Conservation (phyloP, 2,888 invertebrate genomes). For the Lagria hirta region DNA sequence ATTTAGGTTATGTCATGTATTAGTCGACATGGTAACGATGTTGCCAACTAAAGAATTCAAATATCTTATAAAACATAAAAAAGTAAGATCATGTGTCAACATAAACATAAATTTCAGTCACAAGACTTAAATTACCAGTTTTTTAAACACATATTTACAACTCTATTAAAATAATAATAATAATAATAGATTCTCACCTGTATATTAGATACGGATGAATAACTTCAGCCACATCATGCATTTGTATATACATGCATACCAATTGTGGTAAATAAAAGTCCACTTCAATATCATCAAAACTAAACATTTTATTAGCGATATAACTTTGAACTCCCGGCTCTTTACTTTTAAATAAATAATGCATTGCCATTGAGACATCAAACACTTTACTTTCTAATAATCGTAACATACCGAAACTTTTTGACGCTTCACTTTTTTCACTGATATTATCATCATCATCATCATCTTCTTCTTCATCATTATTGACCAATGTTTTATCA, state of each 20-base stretch:
- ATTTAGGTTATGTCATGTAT: too few species aligned
- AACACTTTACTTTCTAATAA: slow-evolving; percentile 97
- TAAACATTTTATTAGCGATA: slow-evolving; percentile 96
- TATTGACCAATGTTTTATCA: slow-evolving; percentile 7
- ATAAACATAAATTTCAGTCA: too few species aligned
- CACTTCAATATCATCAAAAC: slow-evolving; percentile 87
- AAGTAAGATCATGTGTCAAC: too few species aligned
- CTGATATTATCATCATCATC: slow-evolving; percentile 8
- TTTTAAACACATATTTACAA: too few species aligned
- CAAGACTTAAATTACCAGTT: too few species aligned
- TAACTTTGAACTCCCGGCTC: slow-evolving; percentile 97
- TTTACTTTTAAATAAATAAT: slow-evolving; percentile 96
- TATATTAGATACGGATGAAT: slow-evolving; percentile 79
- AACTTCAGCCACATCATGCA: slow-evolving; percentile 95
- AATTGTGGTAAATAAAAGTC: slow-evolving; percentile 98
- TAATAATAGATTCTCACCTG: too few species aligned
- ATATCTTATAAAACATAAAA: too few species aligned
- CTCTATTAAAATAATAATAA: too few species aligned
- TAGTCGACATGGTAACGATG: too few species aligned
- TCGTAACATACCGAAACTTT: slow-evolving; percentile 70
- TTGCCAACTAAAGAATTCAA: too few species aligned
- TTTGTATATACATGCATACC: slow-evolving; percentile 97
- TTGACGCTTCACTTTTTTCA: slow-evolving; percentile 44
- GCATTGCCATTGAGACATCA: slow-evolving; percentile 97
- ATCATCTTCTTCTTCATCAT: slow-evolving; percentile 18